Conservation (phyloP, 2,797 vertebrate genomes). For the Bradypodion pumilum region DNA sequence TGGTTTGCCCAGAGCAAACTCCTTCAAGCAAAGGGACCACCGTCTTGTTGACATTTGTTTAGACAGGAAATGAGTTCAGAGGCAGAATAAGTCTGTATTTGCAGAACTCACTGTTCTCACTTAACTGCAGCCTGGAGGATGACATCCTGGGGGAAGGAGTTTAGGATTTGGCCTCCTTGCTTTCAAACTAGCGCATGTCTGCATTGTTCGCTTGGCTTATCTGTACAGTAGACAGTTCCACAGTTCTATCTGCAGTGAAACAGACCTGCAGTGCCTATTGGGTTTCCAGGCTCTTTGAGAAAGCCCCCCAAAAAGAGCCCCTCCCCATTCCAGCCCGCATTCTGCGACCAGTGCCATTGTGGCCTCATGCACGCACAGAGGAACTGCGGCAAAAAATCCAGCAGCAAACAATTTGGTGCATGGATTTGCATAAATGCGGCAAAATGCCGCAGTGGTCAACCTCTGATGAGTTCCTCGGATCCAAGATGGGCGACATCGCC, state of each 20-base stretch:
- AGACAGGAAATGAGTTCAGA: background rate
- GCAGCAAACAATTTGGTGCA: conserved; percentile 62
- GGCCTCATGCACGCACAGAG: conserved; percentile 39
- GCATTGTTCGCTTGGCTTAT: no score
- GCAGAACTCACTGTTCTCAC: background rate
- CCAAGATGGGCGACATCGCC: background rate
- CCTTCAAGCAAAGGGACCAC: background rate
- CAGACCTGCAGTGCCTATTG: no score
- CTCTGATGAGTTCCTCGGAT: background rate
- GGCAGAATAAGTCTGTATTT: background rate
- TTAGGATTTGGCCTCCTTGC: background rate
- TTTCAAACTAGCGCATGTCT: background rate
- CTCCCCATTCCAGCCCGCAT: background rate
- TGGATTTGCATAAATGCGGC: conserved; percentile 71
- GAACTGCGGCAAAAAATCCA: conserved; percentile 44
- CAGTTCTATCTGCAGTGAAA: background rate
- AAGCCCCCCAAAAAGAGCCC: background rate
- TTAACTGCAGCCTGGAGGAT: background rate
- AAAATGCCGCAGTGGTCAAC: conserved; percentile 1
- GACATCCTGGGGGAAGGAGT: no score
- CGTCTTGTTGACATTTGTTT: background rate
- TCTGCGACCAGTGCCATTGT: background rate
- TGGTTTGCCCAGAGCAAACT: background rate
- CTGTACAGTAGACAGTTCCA: background rate
- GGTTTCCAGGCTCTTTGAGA: no score